These are phyloP conservation scores for Morpho achilles DNA, from an alignment of 2,888 invertebrate genomes.

Conservation along the genomic window DNA sequence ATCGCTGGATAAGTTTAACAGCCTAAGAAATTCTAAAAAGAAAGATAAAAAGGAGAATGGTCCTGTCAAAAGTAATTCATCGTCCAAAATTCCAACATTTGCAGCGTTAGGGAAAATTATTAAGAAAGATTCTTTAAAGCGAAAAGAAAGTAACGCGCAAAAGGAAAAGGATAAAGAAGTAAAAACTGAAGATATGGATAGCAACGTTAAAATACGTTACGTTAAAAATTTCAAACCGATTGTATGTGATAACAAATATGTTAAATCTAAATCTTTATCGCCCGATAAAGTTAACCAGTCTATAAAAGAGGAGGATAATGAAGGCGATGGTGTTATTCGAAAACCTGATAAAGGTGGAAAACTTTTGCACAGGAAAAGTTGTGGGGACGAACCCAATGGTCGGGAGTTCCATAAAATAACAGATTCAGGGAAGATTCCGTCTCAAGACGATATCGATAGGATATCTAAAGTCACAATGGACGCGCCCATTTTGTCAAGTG, in stretches of 20 bases:
- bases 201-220: constrained; percentile 47
- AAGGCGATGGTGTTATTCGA: constrained; percentile 9
- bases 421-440: constrained; percentile 79
- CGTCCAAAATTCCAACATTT: constrained; percentile 73
- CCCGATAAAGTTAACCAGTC: constrained; percentile 55
- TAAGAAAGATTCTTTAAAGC: constrained; percentile 68
- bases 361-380: constrained; percentile 64
- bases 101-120: constrained; percentile 73
- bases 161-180: constrained; percentile 32
- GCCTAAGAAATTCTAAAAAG: constrained; percentile 64
- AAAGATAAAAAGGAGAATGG: constrained; percentile 55
- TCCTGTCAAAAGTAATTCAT: constrained; percentile 63
- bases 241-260: constrained; percentile 61
- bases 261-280: constrained; percentile 63
- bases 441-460: constrained; percentile 92
- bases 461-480: constrained; percentile 93
- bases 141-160: constrained; percentile 43
- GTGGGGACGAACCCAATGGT: constrained; percentile 65
- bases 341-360: constrained; percentile 24
- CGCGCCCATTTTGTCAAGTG: constrained; percentile 86
- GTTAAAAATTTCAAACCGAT: constrained; percentile 60
- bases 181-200: constrained; percentile 42
- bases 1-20: constrained; percentile 65
- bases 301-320: constrained; percentile 46
- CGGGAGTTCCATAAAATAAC: constrained; percentile 58